These are phyloP conservation scores for Python bivittatus DNA, from an alignment of 2,113 vertebrate genomes.

Conservation along the genomic window DNA sequence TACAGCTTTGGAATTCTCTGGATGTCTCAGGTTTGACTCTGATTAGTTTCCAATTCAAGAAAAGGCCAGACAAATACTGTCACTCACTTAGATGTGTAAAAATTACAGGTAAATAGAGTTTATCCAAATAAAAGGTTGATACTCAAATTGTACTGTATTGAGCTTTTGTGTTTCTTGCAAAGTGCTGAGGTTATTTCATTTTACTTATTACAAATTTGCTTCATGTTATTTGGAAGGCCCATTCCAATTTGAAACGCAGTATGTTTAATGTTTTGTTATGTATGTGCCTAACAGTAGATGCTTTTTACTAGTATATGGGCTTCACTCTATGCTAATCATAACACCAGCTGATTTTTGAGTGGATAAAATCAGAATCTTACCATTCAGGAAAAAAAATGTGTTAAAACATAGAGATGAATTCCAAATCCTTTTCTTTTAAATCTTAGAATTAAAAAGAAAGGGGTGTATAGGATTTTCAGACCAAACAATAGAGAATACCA, in stretches of 20 bases:
- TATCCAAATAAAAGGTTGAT: background rate
- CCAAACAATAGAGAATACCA: background rate
- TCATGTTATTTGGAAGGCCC: background rate
- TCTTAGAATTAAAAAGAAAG: background rate
- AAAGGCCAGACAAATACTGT: background rate
- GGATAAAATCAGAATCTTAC: background rate
- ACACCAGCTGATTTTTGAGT: background rate
- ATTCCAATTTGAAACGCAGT: background rate
- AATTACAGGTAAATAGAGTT: background rate
- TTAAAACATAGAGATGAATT: background rate
- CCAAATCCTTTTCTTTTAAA: background rate
- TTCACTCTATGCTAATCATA: background rate
- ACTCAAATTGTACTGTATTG: background rate
- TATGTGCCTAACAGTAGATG: background rate
- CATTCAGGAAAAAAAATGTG: background rate
- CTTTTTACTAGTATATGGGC: background rate
- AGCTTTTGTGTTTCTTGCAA: background rate
- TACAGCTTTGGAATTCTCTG: background rate
- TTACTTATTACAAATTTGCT: background rate
- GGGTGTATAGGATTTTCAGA: background rate
- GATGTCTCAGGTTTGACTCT: background rate
- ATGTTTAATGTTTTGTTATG: background rate
- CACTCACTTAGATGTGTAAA: background rate
- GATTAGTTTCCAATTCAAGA: background rate
- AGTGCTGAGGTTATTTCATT: background rate